Percentiles rank a stretch among this genome's conserved stretches.
Conservation (phyloP, 2,888 invertebrate genomes). For the Trimorus sp. region DNA sequence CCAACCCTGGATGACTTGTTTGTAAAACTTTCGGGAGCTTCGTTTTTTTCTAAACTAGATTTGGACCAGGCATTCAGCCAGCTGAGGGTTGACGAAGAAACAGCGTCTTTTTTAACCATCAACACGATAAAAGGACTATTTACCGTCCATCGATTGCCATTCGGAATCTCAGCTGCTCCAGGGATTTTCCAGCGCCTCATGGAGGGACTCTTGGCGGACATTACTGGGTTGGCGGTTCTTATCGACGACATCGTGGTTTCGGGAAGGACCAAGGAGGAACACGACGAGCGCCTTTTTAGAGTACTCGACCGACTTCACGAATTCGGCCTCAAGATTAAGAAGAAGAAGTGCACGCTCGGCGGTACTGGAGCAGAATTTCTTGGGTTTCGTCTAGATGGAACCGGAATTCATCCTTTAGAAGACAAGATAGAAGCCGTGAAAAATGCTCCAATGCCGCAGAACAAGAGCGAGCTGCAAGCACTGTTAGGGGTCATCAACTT, state of each 20-base stretch:
- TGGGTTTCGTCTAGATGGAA: background rate
- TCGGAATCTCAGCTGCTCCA: constrained; percentile 66
- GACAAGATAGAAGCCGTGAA: constrained; percentile 3
- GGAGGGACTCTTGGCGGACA: constrained; percentile 34
- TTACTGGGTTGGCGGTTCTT: constrained; percentile 14
- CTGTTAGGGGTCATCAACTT: constrained; percentile 16
- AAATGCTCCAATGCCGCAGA: background rate
- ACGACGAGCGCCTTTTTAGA: constrained; percentile 19
- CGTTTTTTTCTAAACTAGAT: constrained; percentile 36
- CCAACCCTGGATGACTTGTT: constrained; percentile 22
- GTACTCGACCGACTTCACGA: constrained; percentile 19
- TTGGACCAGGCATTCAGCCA: constrained; percentile 22
- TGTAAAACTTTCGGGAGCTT: constrained; percentile 25
- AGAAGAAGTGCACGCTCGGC: constrained; percentile 9
- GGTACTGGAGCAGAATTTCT: constrained; percentile 4
- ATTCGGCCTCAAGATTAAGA: constrained; percentile 7
- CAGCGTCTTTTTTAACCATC: constrained; percentile 8
- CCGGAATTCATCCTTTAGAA: constrained; percentile 6
- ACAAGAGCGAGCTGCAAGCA: constrained; percentile 9
- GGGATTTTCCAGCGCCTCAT: constrained; percentile 63
- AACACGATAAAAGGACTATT: constrained; percentile 29
- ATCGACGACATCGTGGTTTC: constrained; percentile 32
- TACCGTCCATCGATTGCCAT: constrained; percentile 68
- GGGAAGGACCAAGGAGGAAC: constrained; percentile 6
- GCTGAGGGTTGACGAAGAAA: background rate